These are phyloP conservation scores for Drosophila falleni DNA, from an alignment of 2,888 invertebrate genomes.

Conservation along the genomic window DNA sequence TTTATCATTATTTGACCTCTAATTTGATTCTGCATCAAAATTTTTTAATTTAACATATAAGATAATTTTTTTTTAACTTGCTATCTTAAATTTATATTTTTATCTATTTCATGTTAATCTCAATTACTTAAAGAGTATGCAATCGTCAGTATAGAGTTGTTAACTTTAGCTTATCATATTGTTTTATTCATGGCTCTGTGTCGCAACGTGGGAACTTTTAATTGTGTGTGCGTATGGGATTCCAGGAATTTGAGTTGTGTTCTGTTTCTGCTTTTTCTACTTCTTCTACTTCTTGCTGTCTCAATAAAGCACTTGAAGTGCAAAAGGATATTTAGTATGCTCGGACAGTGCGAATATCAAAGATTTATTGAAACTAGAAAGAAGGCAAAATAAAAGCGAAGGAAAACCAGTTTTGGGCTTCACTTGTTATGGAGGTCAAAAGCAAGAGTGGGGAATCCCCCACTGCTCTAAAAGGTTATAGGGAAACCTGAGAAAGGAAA, in stretches of 20 bases:
- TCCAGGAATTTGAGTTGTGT: conserved; percentile 54
- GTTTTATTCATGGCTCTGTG: conserved; percentile 69
- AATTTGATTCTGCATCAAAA: too few relatives aligned
- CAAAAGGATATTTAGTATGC: conserved; percentile 75
- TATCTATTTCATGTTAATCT: too few relatives aligned
- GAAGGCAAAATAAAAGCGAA: neutral
- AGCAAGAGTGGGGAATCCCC: conserved; percentile 7
- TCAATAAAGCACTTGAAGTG: conserved; percentile 60
- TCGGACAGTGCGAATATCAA: conserved; percentile 66
- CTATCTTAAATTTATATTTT: neutral
- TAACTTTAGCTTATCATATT: conserved; percentile 29
- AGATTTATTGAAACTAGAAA: conserved; percentile 66
- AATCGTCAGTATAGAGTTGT: neutral
- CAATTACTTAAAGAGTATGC: conserved; percentile 22
- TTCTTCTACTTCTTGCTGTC: conserved; percentile 15
- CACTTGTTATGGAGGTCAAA: conserved; percentile 50
- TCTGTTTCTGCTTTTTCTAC: conserved; percentile 2
- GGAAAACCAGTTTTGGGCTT: conserved; percentile 55
- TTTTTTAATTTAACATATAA: too few relatives aligned
- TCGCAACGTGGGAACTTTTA: conserved; percentile 75
- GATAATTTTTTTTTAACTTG: neutral
- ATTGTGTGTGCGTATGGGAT: conserved; percentile 70
- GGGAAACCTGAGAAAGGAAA: neutral
- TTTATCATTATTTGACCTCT: too few relatives aligned
- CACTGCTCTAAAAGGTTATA: neutral